Base-by-base conservation (phyloP, 2,888 invertebrate species). In the Beris chalybata region DNA sequence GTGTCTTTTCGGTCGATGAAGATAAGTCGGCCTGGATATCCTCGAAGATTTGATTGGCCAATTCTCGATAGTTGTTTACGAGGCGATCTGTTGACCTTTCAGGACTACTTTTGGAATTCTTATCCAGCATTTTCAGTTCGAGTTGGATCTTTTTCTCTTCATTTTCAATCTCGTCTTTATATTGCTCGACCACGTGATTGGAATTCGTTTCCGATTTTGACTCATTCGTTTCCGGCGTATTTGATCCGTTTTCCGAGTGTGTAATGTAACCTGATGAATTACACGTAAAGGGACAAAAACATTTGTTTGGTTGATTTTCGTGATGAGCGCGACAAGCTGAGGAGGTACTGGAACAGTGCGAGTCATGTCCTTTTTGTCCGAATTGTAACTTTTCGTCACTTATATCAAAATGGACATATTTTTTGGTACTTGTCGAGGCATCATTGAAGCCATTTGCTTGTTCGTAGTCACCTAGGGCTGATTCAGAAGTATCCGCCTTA, bases 401-500 rank as follows among this genome's bases (percentile, higher is more conserved):
- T 1, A 76, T 74, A 4, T 78, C 76, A 58, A 81, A 81, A 64
- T 79, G 80, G 1, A 81, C 80, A 0, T 76, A 73, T 55, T 80
- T 81, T 67, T 80, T 81, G 0, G 71, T 67, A 54, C 71, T 71
- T 11, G 59, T 38, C 22, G 59, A 56, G 65, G 68, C 5, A 13
- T 52, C 22, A 9, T 22, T 54, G 29, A 75, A 73, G 69, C 76
- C 76, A 50, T 75, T 76, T 38, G 78, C 79, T 67, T 78, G 77
- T 32, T 80, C 79, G 67, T 76, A 76, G 66, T 80, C 79, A 65
- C 80, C 78, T 9, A 76, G 75, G 67, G 77, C 76, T 7, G 75
- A 67, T 54, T 79, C 76, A 53, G 72, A 72, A 4, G 73, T 68
- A 29, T 72, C 71, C 12, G 71, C 73, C 67, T 78, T 79, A 29